Percentiles rank a stretch among this genome's conserved stretches.
phyloP scores from a whole-genome alignment of 2,797 vertebrate genomes.

The Leucoraja ocellata region DNA sequence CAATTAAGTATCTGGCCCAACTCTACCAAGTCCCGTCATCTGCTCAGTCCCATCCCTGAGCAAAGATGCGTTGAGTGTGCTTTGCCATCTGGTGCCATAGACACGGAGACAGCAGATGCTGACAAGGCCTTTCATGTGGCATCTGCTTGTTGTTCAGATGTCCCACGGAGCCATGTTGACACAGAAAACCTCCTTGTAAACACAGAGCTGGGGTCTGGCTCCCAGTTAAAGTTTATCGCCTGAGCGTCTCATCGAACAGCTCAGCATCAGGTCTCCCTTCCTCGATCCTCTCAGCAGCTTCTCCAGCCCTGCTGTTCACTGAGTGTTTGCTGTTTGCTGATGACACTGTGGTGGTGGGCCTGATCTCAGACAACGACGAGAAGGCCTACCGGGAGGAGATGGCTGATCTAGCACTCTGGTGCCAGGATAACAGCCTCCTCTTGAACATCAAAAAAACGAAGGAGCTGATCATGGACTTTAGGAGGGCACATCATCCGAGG shows the following conservation, averaged over 20 bases:
- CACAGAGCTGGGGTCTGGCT: neutral
- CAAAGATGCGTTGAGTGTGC: neutral
- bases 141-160: neutral
- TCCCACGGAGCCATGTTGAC: neutral
- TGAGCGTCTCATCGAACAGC: neutral
- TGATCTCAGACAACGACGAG: no score
- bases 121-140: neutral
- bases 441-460: no score
- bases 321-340: no score
- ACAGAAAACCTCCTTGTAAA: neutral
- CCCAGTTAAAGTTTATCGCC: neutral
- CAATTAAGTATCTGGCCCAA: neutral
- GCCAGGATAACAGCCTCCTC: no score
- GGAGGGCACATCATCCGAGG: no score
- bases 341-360: no score
- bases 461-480: no score
- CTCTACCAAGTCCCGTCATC: neutral
- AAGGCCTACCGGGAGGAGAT: no score
- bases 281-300: neutral
- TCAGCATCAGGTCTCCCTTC: neutral
- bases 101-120: neutral
- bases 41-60: neutral
- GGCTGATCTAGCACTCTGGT: no score
- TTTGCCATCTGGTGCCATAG: neutral
- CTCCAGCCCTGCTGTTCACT: neutral